phyloP scores from a whole-genome alignment of 2,113 vertebrate genomes.

The Chrysemys picta region DNA sequence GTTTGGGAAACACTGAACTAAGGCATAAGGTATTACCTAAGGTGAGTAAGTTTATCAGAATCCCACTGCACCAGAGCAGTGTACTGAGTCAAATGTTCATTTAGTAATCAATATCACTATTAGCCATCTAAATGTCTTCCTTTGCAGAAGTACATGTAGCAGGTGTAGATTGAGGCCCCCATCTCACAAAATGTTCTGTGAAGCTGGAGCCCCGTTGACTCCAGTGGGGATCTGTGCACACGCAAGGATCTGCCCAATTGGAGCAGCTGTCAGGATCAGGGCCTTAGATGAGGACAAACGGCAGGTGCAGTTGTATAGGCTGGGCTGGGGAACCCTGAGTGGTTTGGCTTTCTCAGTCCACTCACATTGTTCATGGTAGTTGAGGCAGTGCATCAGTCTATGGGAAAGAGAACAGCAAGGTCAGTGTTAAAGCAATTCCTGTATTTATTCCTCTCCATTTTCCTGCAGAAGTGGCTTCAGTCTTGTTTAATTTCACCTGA shows the following conservation, averaged over 20 bases:
- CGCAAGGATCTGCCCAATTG: neutral
- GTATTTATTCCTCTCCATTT: neutral
- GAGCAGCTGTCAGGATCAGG: neutral
- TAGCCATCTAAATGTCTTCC: neutral
- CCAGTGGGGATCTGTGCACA: neutral
- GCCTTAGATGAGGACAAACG: neutral
- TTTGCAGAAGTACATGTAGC: neutral
- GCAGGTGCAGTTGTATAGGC: neutral
- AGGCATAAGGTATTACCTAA: neutral
- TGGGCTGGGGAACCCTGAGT: neutral
- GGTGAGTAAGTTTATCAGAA: neutral
- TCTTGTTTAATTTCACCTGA: neutral
- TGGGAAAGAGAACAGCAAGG: neutral
- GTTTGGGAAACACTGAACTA: no score
- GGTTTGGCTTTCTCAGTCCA: neutral
- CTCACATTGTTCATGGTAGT: neutral
- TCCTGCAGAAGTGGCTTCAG: neutral
- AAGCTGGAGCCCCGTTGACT: neutral
- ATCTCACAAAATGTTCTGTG: neutral
- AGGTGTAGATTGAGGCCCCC: neutral
- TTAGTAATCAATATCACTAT: neutral
- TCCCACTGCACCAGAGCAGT: neutral
- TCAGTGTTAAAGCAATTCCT: neutral
- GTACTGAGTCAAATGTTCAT: neutral
- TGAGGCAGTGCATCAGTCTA: neutral